A percentile compares a stretch with the other conserved stretches of the same genome.
Conservation (phyloP, 1,140 invertebrate genomes). For the Hylaeus volcanicus region DNA sequence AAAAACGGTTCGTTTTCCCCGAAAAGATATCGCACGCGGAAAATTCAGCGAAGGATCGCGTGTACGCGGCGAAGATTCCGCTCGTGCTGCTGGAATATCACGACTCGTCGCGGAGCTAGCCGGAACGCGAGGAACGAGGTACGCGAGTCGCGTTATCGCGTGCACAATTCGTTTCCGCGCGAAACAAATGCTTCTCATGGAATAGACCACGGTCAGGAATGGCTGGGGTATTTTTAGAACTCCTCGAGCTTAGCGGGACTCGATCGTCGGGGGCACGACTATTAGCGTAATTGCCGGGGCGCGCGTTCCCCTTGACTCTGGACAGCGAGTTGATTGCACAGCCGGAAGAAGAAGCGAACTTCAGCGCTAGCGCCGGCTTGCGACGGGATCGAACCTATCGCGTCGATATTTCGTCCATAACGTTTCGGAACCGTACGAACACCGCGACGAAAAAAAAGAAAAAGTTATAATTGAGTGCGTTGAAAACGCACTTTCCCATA, state of each 20-base stretch:
- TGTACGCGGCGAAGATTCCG: background rate
- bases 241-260: slow-evolving; percentile 13
- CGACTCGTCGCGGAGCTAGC: background rate
- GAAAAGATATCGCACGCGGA: background rate
- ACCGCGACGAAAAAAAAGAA: too few species aligned
- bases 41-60: background rate
- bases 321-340: background rate
- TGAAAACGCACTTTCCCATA: too few species aligned
- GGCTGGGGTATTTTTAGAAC: slow-evolving; percentile 55
- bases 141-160: too few species aligned
- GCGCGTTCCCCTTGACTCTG: background rate
- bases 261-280: slow-evolving; percentile 17
- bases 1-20: background rate
- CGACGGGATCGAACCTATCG: too few species aligned
- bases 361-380: too few species aligned
- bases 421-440: too few species aligned
- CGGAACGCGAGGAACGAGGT: slow-evolving; percentile 3
- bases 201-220: slow-evolving; percentile 44
- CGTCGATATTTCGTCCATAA: too few species aligned
- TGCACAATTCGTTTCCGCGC: too few species aligned
- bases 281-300: slow-evolving; percentile 37
- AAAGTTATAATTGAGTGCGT: too few species aligned
- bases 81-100: background rate
- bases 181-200: slow-evolving; percentile 34
- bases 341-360: background rate